Conservation (phyloP, 2,797 vertebrate genomes). For the Enteromius paludinosus region DNA sequence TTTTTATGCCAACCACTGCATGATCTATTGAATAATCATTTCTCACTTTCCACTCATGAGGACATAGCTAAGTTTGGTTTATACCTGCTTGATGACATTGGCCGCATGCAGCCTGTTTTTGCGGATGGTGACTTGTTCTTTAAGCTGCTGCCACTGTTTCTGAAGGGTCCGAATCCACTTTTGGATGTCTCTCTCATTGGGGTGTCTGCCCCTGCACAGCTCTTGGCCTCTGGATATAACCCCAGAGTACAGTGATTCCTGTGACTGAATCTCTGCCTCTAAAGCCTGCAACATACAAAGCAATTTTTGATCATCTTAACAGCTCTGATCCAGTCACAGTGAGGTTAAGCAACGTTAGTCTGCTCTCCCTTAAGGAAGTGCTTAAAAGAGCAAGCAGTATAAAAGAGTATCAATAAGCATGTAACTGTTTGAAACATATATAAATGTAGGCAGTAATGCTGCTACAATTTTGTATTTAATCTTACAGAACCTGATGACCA, state of each 20-base stretch:
- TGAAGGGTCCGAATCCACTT: slow-evolving; percentile 79
- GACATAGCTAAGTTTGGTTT: not conserved
- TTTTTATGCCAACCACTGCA: not conserved
- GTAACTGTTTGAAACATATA: not conserved
- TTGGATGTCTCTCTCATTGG: slow-evolving; percentile 66
- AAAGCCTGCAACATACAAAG: slow-evolving; percentile 73
- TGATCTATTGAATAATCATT: not conserved
- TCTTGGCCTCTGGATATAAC: slow-evolving; percentile 80
- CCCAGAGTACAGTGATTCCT: slow-evolving; percentile 74
- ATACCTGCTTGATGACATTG: slow-evolving; percentile 80
- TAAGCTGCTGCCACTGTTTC: slow-evolving; percentile 82
- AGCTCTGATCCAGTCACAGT: not conserved
- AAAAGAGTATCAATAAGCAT: not conserved
- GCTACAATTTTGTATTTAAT: not conserved
- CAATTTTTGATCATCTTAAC: not conserved
- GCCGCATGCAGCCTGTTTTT: slow-evolving; percentile 79
- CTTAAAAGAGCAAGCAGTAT: not conserved
- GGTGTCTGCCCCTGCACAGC: slow-evolving; percentile 72
- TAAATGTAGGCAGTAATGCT: not conserved
- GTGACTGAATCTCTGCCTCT: slow-evolving; percentile 82
- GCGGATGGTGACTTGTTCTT: slow-evolving; percentile 66
- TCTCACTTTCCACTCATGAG: not conserved
- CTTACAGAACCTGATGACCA: not conserved
- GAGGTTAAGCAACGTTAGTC: not conserved
- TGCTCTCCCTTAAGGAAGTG: not conserved